Evolutionary conservation across 2,888 invertebrate species (phyloP).

Genomic region (Leistus spinibarbis): DNA sequence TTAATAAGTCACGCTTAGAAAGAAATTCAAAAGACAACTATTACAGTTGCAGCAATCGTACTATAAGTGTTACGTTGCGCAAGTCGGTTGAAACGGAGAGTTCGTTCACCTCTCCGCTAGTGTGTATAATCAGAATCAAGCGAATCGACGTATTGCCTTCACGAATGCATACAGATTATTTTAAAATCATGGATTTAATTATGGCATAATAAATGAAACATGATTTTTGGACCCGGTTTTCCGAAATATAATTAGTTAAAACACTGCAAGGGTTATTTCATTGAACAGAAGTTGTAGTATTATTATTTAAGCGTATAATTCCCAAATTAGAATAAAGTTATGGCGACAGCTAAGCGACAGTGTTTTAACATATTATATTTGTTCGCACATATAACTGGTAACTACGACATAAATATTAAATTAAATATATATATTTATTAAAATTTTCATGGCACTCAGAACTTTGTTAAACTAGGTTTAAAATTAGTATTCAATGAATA

Average conservation of each 20-base stretch:
- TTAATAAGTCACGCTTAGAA: constrained; percentile 33
- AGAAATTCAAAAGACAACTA: neutral
- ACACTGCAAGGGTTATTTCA: constrained; percentile 1
- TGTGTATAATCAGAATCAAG: no score
- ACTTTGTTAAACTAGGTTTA: no score
- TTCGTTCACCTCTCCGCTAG: no score
- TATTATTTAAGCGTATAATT: constrained; percentile 27
- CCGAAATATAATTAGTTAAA: constrained; percentile 31
- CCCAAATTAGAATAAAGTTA: constrained; percentile 11
- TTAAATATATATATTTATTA: neutral
- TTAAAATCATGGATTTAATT: neutral
- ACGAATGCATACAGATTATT: neutral
- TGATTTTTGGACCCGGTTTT: constrained; percentile 34
- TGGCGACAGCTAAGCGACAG: constrained; percentile 5
- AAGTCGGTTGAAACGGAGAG: no score
- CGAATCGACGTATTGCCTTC: no score
- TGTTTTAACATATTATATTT: constrained; percentile 33
- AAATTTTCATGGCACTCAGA: neutral
- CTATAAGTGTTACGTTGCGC: no score
- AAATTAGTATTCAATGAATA: no score
- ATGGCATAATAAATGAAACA: constrained; percentile 11
- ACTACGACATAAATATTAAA: constrained; percentile 6
- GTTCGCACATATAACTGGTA: constrained; percentile 5
- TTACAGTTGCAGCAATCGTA: no score
- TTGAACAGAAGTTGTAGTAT: neutral